These are phyloP conservation scores for Limanda limanda DNA, from an alignment of 2,113 vertebrate genomes.

Conservation along the genomic window DNA sequence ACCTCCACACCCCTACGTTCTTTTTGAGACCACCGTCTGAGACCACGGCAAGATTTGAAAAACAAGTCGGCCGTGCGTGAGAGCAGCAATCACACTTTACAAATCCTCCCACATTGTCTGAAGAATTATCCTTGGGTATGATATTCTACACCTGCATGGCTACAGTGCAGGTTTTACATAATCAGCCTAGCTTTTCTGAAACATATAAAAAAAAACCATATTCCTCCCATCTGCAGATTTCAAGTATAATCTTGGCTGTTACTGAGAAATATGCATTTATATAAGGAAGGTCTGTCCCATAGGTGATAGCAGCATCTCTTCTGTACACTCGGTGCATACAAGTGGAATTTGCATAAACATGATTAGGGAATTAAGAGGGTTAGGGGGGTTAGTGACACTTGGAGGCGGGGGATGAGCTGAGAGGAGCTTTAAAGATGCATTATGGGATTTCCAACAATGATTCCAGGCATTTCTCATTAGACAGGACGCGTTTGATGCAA, in stretches of 20 bases:
- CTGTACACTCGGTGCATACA: conserved; percentile 53
- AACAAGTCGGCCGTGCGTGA: neutral
- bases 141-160: conserved; percentile 21
- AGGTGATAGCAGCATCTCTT: conserved; percentile 60
- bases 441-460: conserved; percentile 48
- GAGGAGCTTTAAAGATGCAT: conserved; percentile 55
- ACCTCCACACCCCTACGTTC: neutral
- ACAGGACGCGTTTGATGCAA: conserved; percentile 25
- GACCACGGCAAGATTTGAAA: neutral
- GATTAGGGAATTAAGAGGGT: conserved; percentile 62
- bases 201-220: conserved; percentile 24
- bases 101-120: neutral
- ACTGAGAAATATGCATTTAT: conserved; percentile 39
- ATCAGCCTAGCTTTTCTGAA: conserved; percentile 34
- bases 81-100: neutral
- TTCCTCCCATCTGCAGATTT: conserved; percentile 38
- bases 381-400: conserved; percentile 36
- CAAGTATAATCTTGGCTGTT: conserved; percentile 42
- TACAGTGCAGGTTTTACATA: conserved; percentile 38
- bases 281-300: conserved; percentile 52
- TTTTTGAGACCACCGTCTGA: neutral
- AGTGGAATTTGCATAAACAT: conserved; percentile 72
- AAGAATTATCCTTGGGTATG: conserved; percentile 26
- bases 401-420: conserved; percentile 27
- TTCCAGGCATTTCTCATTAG: conserved; percentile 30